phyloP scores from a whole-genome alignment of 2,888 invertebrate genomes.

The Tanypteryx hageni region DNA sequence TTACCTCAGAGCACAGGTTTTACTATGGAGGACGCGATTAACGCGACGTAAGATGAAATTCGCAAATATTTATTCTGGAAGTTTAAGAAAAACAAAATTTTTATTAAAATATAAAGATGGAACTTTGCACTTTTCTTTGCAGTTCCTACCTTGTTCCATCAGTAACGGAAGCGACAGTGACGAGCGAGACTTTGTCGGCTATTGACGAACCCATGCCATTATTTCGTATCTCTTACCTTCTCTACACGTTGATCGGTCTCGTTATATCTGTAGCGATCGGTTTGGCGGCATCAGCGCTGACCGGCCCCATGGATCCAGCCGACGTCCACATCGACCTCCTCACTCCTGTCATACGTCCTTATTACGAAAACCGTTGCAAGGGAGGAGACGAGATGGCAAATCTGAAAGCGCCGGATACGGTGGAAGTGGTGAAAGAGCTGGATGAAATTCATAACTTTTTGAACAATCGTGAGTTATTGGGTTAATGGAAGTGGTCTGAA shows the following conservation, averaged over 20 bases:
- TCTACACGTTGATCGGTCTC: not conserved
- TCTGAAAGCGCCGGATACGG: not conserved
- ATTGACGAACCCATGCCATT: not conserved
- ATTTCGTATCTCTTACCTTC: not conserved
- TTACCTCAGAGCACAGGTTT: slow-evolving; percentile 68
- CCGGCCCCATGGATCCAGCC: not conserved
- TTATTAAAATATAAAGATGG: not conserved
- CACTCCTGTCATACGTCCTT: not conserved
- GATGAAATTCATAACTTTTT: not conserved
- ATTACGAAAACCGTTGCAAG: not conserved
- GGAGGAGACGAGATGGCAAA: not conserved
- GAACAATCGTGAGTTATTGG: not conserved
- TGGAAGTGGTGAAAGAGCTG: not conserved
- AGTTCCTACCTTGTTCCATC: not conserved
- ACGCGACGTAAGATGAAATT: too few species aligned
- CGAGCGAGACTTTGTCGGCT: not conserved
- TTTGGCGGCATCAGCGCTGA: not conserved
- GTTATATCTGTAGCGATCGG: not conserved
- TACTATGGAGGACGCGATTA: too few species aligned
- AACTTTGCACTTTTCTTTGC: not conserved
- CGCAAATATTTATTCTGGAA: not conserved
- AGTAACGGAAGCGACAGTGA: not conserved
- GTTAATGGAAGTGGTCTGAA: too few species aligned
- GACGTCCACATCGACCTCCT: not conserved
- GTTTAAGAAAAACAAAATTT: too few species aligned